Evolutionary conservation across 2,113 vertebrate genomes (phyloP).

Genomic region (Megaceryle maxima): DNA sequence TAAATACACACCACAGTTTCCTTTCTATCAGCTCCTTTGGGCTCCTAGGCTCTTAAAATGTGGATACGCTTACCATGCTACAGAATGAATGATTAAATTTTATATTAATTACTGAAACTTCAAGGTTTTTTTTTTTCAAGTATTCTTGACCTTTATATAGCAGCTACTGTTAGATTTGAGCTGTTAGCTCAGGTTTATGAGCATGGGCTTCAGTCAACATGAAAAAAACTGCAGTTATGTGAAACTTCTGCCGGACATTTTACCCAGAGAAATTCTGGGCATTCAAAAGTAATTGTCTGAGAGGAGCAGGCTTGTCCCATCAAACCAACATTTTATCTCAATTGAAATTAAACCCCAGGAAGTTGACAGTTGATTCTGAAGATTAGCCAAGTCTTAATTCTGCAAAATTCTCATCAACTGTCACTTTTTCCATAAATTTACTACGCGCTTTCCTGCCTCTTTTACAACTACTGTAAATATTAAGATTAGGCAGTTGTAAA

Average conservation of each 20-base stretch:
- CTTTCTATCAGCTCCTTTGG: background rate
- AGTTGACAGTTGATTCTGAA: background rate
- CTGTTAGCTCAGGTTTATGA: background rate
- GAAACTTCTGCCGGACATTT: background rate
- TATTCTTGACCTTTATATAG: background rate
- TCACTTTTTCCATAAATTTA: conserved; percentile 53
- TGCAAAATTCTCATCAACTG: conserved; percentile 25
- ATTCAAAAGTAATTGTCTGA: background rate
- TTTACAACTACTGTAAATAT: conserved; percentile 58
- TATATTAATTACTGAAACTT: background rate
- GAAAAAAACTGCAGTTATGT: background rate
- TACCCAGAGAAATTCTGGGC: background rate
- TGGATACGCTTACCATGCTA: background rate
- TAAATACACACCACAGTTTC: background rate
- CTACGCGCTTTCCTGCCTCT: conserved; percentile 32
- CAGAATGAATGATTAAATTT: background rate
- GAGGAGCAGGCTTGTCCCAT: background rate
- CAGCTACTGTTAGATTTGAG: background rate
- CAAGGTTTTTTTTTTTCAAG: background rate
- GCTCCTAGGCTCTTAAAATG: background rate
- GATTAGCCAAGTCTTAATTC: conserved; percentile 23
- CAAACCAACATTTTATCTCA: background rate
- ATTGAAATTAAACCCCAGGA: background rate
- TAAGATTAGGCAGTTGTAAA: conserved; percentile 61
- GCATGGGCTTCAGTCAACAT: background rate